Base-by-base conservation (phyloP, 2,797 vertebrate species). In the Calcarius lapponicus region DNA sequence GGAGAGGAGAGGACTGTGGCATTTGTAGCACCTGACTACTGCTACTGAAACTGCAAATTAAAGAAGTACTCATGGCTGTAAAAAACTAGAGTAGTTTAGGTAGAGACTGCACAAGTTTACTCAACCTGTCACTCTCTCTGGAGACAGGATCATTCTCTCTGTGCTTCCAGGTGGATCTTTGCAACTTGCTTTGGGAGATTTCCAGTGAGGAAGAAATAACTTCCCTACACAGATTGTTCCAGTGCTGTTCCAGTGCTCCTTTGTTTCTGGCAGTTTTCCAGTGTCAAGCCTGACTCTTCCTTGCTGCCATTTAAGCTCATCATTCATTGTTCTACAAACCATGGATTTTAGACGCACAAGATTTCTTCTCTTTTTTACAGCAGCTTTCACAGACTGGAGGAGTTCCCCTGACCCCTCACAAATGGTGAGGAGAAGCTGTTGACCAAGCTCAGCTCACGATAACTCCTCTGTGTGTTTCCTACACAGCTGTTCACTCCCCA, bases 1-100 rank as follows among this genome's bases (percentile, higher is more conserved):
- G 58, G 40, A 40, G 40, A 40, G 47, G 47, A 60, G 47, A 48
- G 48, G 3, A 43, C 9, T 38, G 31, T 21, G 66, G 19, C 14
- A 21, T 62, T 69, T 79, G 36, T 26, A 73, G 47, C 25, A 22
- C 24, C 61, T 64, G 57, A n/a, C 5, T 17, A 19, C 28, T 42
- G 34, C 38, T 72, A 28, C 21, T 51, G 17, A 43, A 69, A 54
- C 9, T 43, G 50, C 10, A 75, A 58, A 38, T 65, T 65, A 19
- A 86, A 66, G 75, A 69, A 26, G 16, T 19, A 6, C 7, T 2
- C 0, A 4, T 25, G 29, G 17, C 62, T 80, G 2, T 36, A 42
- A 28, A 17, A 34, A 12, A n/a, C 8, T 13, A 5, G 67, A 86
- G 32, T 5, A 22, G 24, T 0, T 0, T 1, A 3, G 50, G 32